Base-by-base conservation (phyloP, 92 coral and sea anemone species). In the Bergia puertoricense region DNA sequence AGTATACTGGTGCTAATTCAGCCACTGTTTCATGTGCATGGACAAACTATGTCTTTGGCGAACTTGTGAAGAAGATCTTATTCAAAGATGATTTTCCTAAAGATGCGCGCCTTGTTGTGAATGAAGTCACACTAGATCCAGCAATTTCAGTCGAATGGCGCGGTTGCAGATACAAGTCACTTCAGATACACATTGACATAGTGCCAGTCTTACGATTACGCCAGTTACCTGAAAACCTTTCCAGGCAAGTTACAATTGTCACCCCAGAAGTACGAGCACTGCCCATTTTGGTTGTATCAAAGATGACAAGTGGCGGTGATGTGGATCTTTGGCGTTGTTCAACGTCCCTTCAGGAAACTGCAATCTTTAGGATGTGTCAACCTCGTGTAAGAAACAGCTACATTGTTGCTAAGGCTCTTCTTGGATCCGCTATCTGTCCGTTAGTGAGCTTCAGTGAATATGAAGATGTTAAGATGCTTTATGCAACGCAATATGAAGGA, bases 131-230 rank as follows among this genome's bases (percentile, higher is more conserved):
- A 77, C 8, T 11, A 30, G 86, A 88, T 77, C 90, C 90, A 67
- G 80, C 56, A 77, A 43, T 88, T 30, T 80, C 51, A 37, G 65
- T 88, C 15, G 23, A 69, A 56, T 89, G 91, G 91, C 74, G 42
- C 74, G 82, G 88, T 38, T 89, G 73, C 54, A 74, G 91, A 23
- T 89, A 89, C 57, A 89, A 89, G 46, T 43, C 82, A 16, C 82
- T 89, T 39, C 76, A 15, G 23, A 73, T 89, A 14, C 43, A 81
- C 41, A 81, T 89, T 56, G 91, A 89, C 84, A 81, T 89, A 72
- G 91, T 89, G 74, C 91, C 91, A 76, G 91, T 88, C n/a, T 79
- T 89, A 71, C 91, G 91, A 37, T 81, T 89, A 81, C 57, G 82
- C 42, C 20, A 80, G 59, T 89, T 74, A 74, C 91, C 91, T 51